Percentiles rank a stretch among this genome's conserved stretches.
Conservation (phyloP, 2,113 vertebrate genomes). For the Brachyistius frenatus region DNA sequence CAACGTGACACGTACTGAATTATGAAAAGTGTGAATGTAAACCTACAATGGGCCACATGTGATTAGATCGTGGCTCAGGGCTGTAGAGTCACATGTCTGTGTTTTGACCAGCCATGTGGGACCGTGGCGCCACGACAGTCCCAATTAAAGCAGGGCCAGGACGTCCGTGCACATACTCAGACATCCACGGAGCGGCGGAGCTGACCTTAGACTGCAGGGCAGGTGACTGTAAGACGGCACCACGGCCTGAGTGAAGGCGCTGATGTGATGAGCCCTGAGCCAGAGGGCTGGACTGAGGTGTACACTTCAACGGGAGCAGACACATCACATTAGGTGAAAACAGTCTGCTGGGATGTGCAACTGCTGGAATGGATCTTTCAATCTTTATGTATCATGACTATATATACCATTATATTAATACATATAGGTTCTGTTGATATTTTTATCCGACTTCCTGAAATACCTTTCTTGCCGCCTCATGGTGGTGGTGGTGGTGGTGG, state of each 20-base stretch:
- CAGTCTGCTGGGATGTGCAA: background rate
- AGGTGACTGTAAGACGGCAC: conserved; percentile 21
- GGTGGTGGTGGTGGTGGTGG: too few species aligned
- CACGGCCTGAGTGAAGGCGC: background rate
- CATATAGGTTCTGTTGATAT: background rate
- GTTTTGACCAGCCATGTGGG: conserved; percentile 43
- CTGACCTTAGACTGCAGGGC: conserved; percentile 18
- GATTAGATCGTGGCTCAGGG: conserved; percentile 7
- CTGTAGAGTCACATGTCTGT: conserved; percentile 42
- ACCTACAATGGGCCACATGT: conserved; percentile 9
- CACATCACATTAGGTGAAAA: conserved; percentile 24
- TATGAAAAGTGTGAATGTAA: background rate
- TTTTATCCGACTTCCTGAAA: too few species aligned
- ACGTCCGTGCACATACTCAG: background rate
- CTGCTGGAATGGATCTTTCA: background rate
- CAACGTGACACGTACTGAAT: background rate
- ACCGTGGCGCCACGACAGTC: conserved; percentile 41
- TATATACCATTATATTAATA: background rate
- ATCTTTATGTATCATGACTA: background rate
- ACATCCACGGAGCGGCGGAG: conserved; percentile 15
- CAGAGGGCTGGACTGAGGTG: background rate
- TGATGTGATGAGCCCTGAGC: conserved; percentile 27
- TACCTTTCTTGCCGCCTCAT: too few species aligned
- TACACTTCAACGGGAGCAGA: conserved; percentile 25
- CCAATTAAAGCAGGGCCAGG: conserved; percentile 49